These are phyloP conservation scores for Pterophyllum scalare DNA, from an alignment of 2,113 vertebrate species.

Conservation along the genomic window DNA sequence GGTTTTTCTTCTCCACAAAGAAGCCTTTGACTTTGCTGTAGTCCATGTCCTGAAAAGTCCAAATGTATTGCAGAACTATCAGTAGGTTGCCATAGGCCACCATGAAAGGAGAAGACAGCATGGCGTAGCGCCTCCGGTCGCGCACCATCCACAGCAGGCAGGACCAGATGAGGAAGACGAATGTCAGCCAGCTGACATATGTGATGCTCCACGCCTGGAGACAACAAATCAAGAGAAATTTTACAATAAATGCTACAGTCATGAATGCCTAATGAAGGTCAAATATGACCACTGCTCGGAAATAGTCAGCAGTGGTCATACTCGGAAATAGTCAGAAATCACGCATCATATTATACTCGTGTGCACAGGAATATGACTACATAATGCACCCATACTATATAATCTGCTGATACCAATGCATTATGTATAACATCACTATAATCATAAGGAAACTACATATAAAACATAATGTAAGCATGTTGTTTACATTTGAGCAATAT, in stretches of 20 bases:
- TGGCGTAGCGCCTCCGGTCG: slow-evolving; percentile 92
- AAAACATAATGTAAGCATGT: too few relatives aligned
- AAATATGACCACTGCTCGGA: neutral
- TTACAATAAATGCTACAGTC: neutral
- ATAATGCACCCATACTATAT: too few relatives aligned
- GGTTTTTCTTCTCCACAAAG: slow-evolving; percentile 81
- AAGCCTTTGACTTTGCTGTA: slow-evolving; percentile 79
- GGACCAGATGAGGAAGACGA: slow-evolving; percentile 96
- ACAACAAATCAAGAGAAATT: neutral
- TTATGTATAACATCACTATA: too few relatives aligned
- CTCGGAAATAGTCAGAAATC: too few relatives aligned
- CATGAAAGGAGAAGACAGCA: slow-evolving; percentile 97
- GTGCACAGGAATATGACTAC: too few relatives aligned
- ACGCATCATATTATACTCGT: too few relatives aligned
- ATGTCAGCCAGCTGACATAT: slow-evolving; percentile 97
- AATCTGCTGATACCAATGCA: too few relatives aligned
- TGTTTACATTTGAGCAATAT: too few relatives aligned
- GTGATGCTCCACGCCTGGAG: slow-evolving; percentile 91
- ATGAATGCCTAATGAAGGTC: neutral
- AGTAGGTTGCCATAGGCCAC: slow-evolving; percentile 93
- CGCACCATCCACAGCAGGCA: slow-evolving; percentile 97
- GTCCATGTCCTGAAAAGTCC: slow-evolving; percentile 86
- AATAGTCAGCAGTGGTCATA: neutral
- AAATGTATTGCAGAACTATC: slow-evolving; percentile 93
- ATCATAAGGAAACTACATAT: too few relatives aligned